Conservation (phyloP, 53 echinoderm and acorn worm genomes). For the Temnopleurus reevesii region DNA sequence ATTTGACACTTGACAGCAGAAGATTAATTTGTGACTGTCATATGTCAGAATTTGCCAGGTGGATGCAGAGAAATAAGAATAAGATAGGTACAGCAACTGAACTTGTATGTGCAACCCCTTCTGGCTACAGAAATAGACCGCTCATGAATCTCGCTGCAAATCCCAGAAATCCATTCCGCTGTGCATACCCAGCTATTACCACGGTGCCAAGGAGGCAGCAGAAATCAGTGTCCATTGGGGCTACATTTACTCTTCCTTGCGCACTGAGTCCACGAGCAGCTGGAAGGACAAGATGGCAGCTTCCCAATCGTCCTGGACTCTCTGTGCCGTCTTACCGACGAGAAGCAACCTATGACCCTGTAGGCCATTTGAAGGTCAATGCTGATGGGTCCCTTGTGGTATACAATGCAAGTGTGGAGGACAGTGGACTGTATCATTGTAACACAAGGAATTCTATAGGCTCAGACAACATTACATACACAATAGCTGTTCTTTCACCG, state of each 20-base stretch:
- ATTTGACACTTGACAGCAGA: slow-evolving; percentile 72
- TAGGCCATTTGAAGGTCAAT: slow-evolving; percentile 38
- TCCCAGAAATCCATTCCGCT: slow-evolving; percentile 69
- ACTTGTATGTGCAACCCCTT: slow-evolving; percentile 72
- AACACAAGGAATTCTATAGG: slow-evolving; percentile 79
- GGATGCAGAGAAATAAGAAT: slow-evolving; percentile 69
- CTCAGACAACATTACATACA: slow-evolving; percentile 68
- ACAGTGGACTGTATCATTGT: slow-evolving; percentile 83
- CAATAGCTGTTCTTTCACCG: slow-evolving; percentile 59
- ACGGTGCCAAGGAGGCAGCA: slow-evolving; percentile 68
- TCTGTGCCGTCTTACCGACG: slow-evolving; percentile 61
- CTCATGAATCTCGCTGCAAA: slow-evolving; percentile 57
- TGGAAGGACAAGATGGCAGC: slow-evolving; percentile 70
- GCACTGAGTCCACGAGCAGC: slow-evolving; percentile 60
- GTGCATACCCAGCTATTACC: slow-evolving; percentile 71
- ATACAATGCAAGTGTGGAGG: slow-evolving; percentile 62
- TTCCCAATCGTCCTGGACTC: slow-evolving; percentile 60
- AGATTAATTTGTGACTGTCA: slow-evolving; percentile 87
- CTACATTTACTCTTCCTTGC: slow-evolving; percentile 74
- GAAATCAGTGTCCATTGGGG: slow-evolving; percentile 61
- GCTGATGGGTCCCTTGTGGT: slow-evolving; percentile 75
- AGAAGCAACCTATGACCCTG: slow-evolving; percentile 43
- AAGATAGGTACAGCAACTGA: slow-evolving; percentile 70
- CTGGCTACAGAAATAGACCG: slow-evolving; percentile 43
- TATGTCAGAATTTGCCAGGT: slow-evolving; percentile 72